Evolutionary conservation across 2,797 vertebrate genomes (phyloP), one percentile per base, ranked within the genome.

Genomic region (Cyclopterus lumpus): DNA sequence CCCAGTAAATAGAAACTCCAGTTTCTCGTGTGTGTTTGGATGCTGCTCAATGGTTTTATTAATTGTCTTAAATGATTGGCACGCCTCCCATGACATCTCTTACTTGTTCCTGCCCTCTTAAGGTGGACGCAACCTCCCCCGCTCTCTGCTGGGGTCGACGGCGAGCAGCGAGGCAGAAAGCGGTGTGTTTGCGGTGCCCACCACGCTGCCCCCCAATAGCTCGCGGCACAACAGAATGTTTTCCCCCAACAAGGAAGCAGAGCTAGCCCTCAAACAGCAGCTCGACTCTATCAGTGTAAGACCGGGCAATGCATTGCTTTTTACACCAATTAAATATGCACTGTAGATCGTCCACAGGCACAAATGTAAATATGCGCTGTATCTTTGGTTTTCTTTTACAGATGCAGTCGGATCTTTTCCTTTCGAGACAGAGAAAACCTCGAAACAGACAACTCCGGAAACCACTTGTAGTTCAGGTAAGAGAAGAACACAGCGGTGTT

Each of bases 351-450:
- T 67, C 7, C 26, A 10, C 1, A 20, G 10, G 8, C 3, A 22
- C 18, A 40, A 44, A 59, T 38, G 3, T 38, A 32, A 4, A 30
- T 22, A 1, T 5, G 5, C 0, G 15, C 26, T 8, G 18, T 4
- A 1, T 40, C 6, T 26, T 26, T 20, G 8, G 6, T 18, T 32
- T n/a, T 4, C 73, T 36, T 32, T 66, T 49, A 4, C 83, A 97
- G 95, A 96, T 97, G 96, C 96, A 98, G 95, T 97, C 98, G 0
- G 98, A 99, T 81, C 96, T 99, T 88, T 99, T 98, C 91, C 91
- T 97, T 76, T 96, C 96, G 1, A 96, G 97, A 84, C 95, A 97
- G 74, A 93, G 96, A 89, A 99, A 99, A 85, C 83, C 96, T 74
- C 92, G 97, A 73, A 99, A 95, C 86, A 95, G 98, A 79, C 97